Percentiles rank a stretch among this genome's conserved stretches.
Conservation (phyloP, 2,888 invertebrate genomes). For the Andrena trimmerana region DNA sequence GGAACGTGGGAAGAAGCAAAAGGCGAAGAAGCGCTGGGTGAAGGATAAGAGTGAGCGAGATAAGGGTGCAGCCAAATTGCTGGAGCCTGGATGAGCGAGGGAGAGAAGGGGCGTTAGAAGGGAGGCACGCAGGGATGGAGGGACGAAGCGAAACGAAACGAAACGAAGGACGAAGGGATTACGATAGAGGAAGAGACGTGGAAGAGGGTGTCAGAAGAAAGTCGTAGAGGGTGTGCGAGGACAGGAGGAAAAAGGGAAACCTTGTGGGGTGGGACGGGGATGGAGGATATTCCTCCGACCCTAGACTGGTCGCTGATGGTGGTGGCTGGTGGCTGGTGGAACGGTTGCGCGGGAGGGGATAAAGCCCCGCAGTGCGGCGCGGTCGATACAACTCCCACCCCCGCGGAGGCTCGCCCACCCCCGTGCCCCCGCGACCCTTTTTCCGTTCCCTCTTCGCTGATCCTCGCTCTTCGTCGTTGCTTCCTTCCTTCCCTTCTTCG, state of each 20-base stretch:
- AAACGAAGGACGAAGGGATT: constrained; percentile 1
- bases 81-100: background rate
- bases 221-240: constrained; percentile 5
- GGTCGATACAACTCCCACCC: constrained; percentile 83
- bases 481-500: constrained; percentile 40
- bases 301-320: constrained; percentile 49
- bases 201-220: background rate
- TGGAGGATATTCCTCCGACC: constrained; percentile 45
- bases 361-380: constrained; percentile 85
- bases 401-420: constrained; percentile 9
- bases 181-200: background rate
- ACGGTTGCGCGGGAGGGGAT: constrained; percentile 78
- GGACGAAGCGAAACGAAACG: background rate
- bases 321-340: constrained; percentile 39
- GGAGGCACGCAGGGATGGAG: background rate
- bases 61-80: background rate
- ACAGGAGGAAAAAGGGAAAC: constrained; percentile 3
- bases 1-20: background rate
- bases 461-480: constrained; percentile 51
- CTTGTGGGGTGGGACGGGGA: background rate
- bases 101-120: background rate
- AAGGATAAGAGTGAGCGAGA: background rate
- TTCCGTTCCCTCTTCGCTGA: constrained; percentile 61
- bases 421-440: constrained; percentile 50
- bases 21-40: background rate